Percentiles rank a stretch among this genome's conserved stretches.
Evolutionary conservation across 1,140 invertebrate species (phyloP).

Genomic region (Amphibalanus amphitrite): DNA sequence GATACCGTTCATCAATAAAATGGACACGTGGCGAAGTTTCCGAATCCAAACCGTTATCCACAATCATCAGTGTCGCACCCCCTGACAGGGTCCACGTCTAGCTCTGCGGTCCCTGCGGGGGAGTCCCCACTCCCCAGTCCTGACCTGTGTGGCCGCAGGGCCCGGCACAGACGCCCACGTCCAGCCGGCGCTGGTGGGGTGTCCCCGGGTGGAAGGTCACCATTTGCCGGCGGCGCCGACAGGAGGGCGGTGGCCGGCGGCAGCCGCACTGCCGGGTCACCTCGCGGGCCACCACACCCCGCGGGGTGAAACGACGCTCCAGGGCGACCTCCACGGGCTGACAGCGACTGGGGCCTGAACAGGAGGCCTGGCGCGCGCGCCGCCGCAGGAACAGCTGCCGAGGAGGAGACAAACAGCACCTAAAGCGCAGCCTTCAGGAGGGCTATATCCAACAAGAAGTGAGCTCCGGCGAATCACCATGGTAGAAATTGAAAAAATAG

Average conservation of each 20-base stretch:
- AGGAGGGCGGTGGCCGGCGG: slow-evolving; percentile 21
- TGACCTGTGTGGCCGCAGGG: slow-evolving; percentile 25
- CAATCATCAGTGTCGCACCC: too few species aligned
- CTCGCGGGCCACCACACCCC: slow-evolving; percentile 10
- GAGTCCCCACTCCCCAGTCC: neutral
- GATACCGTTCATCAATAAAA: too few species aligned
- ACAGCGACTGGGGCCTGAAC: neutral
- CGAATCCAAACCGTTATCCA: too few species aligned
- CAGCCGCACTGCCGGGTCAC: slow-evolving; percentile 26
- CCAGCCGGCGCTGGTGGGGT: slow-evolving; percentile 30
- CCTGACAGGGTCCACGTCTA: too few species aligned
- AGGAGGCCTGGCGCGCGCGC: neutral
- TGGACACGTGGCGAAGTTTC: too few species aligned
- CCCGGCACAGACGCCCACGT: slow-evolving; percentile 31
- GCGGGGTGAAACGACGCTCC: slow-evolving; percentile 9
- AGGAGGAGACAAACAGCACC: neutral
- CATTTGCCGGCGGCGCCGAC: slow-evolving; percentile 26
- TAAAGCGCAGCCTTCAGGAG: neutral
- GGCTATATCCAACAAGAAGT: neutral
- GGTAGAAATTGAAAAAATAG: too few species aligned
- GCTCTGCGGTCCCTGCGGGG: too few species aligned
- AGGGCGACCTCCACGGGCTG: neutral
- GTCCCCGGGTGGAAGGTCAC: slow-evolving; percentile 30
- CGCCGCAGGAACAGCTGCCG: neutral
- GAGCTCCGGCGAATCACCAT: too few species aligned